Percentiles rank a stretch among this genome's conserved stretches.
phyloP scores from a whole-genome alignment of 2,113 vertebrate genomes.

The Grammomys surdaster region DNA sequence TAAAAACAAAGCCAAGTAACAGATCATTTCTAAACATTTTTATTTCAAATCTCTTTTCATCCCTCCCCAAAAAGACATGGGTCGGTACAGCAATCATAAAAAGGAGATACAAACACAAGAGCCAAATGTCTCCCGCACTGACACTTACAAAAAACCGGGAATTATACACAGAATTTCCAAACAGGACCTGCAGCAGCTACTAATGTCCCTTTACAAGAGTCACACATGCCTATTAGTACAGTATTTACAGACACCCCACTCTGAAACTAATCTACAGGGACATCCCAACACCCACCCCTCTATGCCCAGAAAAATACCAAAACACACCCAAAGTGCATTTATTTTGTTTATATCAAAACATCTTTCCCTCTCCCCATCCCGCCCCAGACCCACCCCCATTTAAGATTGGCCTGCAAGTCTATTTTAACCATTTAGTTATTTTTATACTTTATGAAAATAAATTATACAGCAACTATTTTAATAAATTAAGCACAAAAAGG shows the following conservation, averaged over 20 bases:
- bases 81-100: slow-evolving; percentile 83
- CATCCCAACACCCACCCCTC: slow-evolving; percentile 72
- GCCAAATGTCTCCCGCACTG: slow-evolving; percentile 81
- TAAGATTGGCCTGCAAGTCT: slow-evolving; percentile 87
- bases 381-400: slow-evolving; percentile 74
- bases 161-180: slow-evolving; percentile 80
- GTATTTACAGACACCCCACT: slow-evolving; percentile 85
- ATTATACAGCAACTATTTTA: slow-evolving; percentile 89
- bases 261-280: slow-evolving; percentile 80
- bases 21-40: slow-evolving; percentile 83
- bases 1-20: slow-evolving; percentile 32
- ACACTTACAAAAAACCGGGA: slow-evolving; percentile 80
- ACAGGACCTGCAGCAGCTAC: slow-evolving; percentile 85
- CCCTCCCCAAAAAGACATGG: slow-evolving; percentile 78
- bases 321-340: slow-evolving; percentile 88
- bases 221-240: slow-evolving; percentile 85
- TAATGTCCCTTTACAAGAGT: slow-evolving; percentile 80
- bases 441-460: slow-evolving; percentile 89
- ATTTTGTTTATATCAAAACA: slow-evolving; percentile 86
- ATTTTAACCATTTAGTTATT: slow-evolving; percentile 85
- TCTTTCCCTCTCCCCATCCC: slow-evolving; percentile 70
- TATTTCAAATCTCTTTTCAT: slow-evolving; percentile 86
- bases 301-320: slow-evolving; percentile 83
- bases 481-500: slow-evolving; percentile 87
- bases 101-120: slow-evolving; percentile 86